Evolutionary conservation across 2,888 invertebrate species (phyloP).

Genomic region (Drosophila picticornis): DNA sequence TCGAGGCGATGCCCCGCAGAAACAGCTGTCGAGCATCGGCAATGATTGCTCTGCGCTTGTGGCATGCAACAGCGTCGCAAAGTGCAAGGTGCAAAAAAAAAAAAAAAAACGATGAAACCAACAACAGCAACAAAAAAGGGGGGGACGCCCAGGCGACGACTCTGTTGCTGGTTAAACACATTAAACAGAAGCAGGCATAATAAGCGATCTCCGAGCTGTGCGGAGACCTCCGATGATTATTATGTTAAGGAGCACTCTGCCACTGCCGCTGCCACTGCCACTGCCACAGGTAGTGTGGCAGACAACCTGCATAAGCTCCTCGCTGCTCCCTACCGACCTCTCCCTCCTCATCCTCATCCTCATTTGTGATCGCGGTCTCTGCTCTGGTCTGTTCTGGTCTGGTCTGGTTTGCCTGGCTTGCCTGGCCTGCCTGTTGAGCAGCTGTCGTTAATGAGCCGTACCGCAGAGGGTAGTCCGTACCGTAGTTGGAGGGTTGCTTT

Average conservation of each 20-base stretch:
- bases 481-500: conserved; percentile 27
- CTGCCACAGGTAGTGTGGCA: conserved; percentile 42
- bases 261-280: neutral
- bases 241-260: conserved; percentile 44
- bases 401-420: neutral
- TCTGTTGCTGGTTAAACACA: conserved; percentile 20
- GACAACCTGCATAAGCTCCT: conserved; percentile 45
- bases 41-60: conserved; percentile 30
- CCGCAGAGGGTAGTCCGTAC: conserved; percentile 25
- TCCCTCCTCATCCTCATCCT: conserved; percentile 16
- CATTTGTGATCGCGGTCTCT: neutral
- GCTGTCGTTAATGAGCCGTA: conserved; percentile 76
- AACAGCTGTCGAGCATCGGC: conserved; percentile 72
- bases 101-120: conserved; percentile 23
- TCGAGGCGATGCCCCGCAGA: conserved; percentile 39
- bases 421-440: conserved; percentile 59
- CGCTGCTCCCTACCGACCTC: conserved; percentile 11
- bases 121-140: conserved; percentile 4
- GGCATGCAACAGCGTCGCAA: conserved; percentile 49
- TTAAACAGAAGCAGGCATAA: conserved; percentile 75
- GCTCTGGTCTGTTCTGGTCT: neutral
- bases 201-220: conserved; percentile 52
- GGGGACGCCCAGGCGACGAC: conserved; percentile 29
- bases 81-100: conserved; percentile 75
- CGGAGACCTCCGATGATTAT: conserved; percentile 55